A percentile compares a stretch with the other conserved stretches of the same genome.
These are phyloP conservation scores for Ceratosolen fusciceps DNA, from an alignment of 1,140 invertebrate genomes.

Conservation along the genomic window DNA sequence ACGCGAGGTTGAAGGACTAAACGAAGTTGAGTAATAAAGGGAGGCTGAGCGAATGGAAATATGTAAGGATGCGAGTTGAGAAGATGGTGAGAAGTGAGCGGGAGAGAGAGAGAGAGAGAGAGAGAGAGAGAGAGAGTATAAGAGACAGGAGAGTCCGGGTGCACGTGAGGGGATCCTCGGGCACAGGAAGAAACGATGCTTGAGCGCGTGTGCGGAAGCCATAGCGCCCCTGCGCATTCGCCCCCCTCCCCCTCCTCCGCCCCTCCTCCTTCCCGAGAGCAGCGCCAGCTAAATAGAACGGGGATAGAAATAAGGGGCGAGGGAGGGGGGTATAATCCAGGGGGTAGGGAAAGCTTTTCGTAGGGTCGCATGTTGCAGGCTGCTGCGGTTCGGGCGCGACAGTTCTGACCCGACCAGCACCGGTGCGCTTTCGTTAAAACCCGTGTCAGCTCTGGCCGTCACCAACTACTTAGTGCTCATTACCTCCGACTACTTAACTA, in stretches of 20 bases:
- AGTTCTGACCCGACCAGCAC: conserved; percentile 68
- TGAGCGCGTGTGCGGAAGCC: conserved; percentile 23
- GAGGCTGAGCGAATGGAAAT: not conserved
- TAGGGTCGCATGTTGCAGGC: conserved; percentile 64
- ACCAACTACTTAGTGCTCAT: not conserved
- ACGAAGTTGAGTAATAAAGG: not conserved
- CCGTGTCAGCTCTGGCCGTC: conserved; percentile 25
- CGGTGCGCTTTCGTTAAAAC: conserved; percentile 58
- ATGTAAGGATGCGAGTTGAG: not conserved
- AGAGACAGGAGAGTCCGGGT: not conserved
- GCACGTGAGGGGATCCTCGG: not conserved
- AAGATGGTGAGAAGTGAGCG: too few species aligned
- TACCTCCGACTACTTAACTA: not conserved
- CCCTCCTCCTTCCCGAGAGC: conserved; percentile 44
- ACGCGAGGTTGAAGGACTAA: too few species aligned
- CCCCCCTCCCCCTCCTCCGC: too few species aligned
- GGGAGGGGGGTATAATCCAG: conserved; percentile 40
- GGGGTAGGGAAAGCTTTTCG: conserved; percentile 49
- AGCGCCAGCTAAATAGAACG: not conserved
- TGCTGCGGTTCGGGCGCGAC: conserved; percentile 72
- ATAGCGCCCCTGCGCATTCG: conserved; percentile 47
- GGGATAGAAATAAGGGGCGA: conserved; percentile 41
- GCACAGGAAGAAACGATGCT: not conserved
- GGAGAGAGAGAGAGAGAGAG: conserved; percentile 32
- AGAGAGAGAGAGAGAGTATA: not conserved